These are phyloP conservation scores for Microcebus griseorufus DNA, from an alignment of 2,113 vertebrate genomes.

Conservation along the genomic window DNA sequence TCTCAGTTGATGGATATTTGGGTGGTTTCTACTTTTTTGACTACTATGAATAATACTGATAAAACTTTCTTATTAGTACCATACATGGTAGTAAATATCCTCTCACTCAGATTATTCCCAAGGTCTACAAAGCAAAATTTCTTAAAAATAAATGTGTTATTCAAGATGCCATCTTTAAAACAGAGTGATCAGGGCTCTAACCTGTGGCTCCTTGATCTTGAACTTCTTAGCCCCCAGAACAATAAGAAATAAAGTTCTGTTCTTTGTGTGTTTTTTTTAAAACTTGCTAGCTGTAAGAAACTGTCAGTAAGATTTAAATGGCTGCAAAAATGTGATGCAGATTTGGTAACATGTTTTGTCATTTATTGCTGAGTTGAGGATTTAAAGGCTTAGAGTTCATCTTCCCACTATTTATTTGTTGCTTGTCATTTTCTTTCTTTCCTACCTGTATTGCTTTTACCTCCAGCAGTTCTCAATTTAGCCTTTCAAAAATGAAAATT, in stretches of 20 bases:
- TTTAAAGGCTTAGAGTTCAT: background rate
- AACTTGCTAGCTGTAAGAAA: background rate
- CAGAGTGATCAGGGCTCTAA: background rate
- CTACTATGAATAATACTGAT: background rate
- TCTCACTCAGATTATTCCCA: constrained; percentile 48
- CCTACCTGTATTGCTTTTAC: background rate
- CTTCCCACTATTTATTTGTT: background rate
- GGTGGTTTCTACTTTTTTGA: background rate
- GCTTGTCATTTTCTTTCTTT: constrained; percentile 30
- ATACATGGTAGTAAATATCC: background rate
- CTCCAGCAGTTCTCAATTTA: constrained; percentile 43
- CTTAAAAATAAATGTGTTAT: constrained; percentile 14
- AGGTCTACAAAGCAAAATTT: constrained; percentile 30
- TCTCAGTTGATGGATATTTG: constrained; percentile 29
- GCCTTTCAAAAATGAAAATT: background rate
- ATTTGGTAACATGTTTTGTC: constrained; percentile 1
- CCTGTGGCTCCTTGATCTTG: background rate
- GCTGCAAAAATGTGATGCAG: background rate
- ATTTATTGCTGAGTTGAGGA: background rate
- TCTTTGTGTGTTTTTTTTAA: background rate
- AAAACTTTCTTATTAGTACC: constrained; percentile 8
- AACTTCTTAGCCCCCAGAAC: background rate
- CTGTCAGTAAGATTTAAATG: constrained; percentile 37
- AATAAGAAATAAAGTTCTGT: background rate
- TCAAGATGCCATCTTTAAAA: background rate